phyloP scores from a whole-genome alignment of 2,888 invertebrate genomes.

The Dysmachus trigonus region DNA sequence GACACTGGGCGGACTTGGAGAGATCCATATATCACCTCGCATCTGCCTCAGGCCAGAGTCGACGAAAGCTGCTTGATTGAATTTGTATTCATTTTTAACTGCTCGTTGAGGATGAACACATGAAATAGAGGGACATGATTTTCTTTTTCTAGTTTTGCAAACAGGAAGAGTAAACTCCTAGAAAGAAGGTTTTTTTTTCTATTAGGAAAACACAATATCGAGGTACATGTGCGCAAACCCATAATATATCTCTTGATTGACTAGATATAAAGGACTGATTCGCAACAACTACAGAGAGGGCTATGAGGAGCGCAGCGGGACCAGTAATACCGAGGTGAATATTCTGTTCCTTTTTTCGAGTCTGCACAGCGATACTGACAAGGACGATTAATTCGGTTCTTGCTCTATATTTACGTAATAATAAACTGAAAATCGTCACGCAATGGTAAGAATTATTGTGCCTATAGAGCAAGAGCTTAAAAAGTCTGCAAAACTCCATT shows the following conservation, averaged over 20 bases:
- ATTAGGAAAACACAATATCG: neutral
- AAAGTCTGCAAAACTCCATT: neutral
- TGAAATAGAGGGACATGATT: neutral
- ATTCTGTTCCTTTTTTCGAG: neutral
- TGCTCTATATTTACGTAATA: constrained; percentile 29
- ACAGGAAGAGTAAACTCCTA: constrained; percentile 20
- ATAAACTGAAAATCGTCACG: constrained; percentile 16
- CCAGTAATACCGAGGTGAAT: neutral
- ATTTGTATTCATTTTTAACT: constrained; percentile 34
- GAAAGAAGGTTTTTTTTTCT: neutral
- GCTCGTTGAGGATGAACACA: neutral
- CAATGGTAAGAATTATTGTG: neutral
- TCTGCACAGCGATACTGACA: neutral
- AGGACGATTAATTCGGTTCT: constrained; percentile 2
- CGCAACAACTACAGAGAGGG: neutral
- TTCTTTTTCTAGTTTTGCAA: constrained; percentile 16
- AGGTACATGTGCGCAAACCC: neutral
- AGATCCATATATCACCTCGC: neutral
- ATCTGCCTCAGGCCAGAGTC: neutral
- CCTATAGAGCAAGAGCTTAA: neutral
- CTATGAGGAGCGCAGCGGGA: neutral
- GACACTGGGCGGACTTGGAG: neutral
- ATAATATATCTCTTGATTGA: neutral
- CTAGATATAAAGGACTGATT: neutral
- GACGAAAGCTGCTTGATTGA: constrained; percentile 20